Conservation (phyloP, 2,797 vertebrate species). For the Gambelia wislizenii region DNA sequence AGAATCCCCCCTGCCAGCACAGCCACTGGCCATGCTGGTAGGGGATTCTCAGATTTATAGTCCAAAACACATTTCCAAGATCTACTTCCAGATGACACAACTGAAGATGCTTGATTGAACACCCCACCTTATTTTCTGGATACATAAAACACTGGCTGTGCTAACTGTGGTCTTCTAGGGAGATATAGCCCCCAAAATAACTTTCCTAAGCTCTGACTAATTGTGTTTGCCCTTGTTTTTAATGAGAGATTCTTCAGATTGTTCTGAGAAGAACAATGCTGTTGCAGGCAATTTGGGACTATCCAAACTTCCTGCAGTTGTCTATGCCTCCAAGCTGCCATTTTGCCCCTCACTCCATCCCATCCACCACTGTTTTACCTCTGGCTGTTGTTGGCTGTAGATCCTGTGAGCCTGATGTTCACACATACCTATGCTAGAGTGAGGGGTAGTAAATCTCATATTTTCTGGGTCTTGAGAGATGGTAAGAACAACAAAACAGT, state of each 20-base stretch:
- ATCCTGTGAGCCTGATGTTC: not conserved
- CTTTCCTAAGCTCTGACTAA: not conserved
- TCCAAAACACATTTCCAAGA: too few relatives aligned
- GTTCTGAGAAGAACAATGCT: not conserved
- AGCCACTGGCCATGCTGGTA: not conserved
- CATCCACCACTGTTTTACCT: not conserved
- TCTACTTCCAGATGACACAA: too few relatives aligned
- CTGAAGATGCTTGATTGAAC: too few relatives aligned
- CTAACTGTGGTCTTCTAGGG: too few relatives aligned
- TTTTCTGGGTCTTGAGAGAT: too few relatives aligned
- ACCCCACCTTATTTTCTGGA: too few relatives aligned
- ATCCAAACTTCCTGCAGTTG: not conserved
- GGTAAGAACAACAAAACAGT: too few relatives aligned
- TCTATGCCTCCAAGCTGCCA: not conserved
- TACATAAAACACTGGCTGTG: too few relatives aligned
- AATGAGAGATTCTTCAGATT: not conserved
- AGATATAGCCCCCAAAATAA: too few relatives aligned
- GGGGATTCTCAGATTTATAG: not conserved
- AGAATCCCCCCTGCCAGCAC: not conserved
- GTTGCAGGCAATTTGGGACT: too few relatives aligned
- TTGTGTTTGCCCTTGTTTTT: not conserved
- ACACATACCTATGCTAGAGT: too few relatives aligned
- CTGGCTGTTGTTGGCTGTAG: not conserved
- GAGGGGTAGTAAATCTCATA: too few relatives aligned
- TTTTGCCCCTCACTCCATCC: not conserved